A percentile compares a stretch with the other conserved stretches of the same genome.
Conservation (phyloP, 1,140 invertebrate species). For the Lasaia peninsularis region DNA sequence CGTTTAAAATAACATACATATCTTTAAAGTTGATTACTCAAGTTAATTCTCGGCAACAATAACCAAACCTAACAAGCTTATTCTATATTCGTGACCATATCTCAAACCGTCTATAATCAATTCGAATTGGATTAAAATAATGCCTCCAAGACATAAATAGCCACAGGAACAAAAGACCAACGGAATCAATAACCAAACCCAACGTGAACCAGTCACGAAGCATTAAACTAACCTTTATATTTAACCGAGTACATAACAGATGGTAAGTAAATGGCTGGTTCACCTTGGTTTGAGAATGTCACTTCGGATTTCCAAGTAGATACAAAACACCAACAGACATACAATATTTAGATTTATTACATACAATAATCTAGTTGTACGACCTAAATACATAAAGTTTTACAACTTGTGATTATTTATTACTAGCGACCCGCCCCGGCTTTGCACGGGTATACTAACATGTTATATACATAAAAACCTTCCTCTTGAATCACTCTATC, state of each 20-base stretch:
- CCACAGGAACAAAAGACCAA: slow-evolving; percentile 14
- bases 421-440: too few relatives aligned
- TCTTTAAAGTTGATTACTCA: too few relatives aligned
- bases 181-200: slow-evolving; percentile 17
- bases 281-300: slow-evolving; percentile 63
- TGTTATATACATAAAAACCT: too few relatives aligned
- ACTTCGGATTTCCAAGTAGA: slow-evolving; percentile 36
- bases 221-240: slow-evolving; percentile 53
- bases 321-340: slow-evolving; percentile 2
- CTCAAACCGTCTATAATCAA: slow-evolving; percentile 24
- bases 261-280: slow-evolving; percentile 54
- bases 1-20: too few relatives aligned
- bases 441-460: too few relatives aligned
- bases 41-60: too few relatives aligned
- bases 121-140: slow-evolving; percentile 31
- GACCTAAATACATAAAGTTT: too few relatives aligned
- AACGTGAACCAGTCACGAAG: slow-evolving; percentile 56
- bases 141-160: slow-evolving; percentile 34
- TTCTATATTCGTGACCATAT: slow-evolving; percentile 21
- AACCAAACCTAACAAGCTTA: not conserved
- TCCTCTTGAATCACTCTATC: too few relatives aligned
- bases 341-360: slow-evolving; percentile 2
- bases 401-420: too few relatives aligned
- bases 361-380: too few relatives aligned
- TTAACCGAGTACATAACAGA: slow-evolving; percentile 47